These are phyloP conservation scores for Ibycter americanus DNA, from an alignment of 2,797 vertebrate species.

Conservation along the genomic window DNA sequence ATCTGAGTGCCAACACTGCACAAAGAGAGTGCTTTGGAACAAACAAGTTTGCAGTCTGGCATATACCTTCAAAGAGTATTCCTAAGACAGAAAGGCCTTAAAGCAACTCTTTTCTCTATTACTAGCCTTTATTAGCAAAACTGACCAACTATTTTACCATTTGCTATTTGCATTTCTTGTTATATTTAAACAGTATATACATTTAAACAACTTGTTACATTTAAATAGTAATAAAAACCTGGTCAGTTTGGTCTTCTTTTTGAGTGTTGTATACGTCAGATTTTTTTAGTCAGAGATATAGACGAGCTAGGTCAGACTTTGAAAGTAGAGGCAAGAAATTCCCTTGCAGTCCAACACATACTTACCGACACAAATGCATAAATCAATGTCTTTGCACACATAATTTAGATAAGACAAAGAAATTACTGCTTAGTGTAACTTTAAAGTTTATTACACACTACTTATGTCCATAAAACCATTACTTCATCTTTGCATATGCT, in stretches of 20 bases:
- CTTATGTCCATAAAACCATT: neutral
- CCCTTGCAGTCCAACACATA: neutral
- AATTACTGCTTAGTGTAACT: neutral
- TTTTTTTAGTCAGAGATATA: neutral
- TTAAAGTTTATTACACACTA: neutral
- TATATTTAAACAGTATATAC: neutral
- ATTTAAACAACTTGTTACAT: neutral
- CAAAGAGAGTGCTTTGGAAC: neutral
- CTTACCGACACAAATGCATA: neutral
- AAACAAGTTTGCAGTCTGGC: neutral
- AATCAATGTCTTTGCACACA: neutral
- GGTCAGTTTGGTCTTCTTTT: neutral
- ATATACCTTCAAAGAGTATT: neutral
- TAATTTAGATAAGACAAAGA: neutral
- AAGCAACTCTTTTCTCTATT: neutral
- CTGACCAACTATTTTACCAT: neutral
- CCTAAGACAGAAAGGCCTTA: neutral
- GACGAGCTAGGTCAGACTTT: neutral
- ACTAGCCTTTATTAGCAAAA: neutral
- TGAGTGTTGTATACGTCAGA: neutral
- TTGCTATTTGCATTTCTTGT: neutral
- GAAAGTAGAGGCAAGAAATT: neutral
- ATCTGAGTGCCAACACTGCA: neutral
- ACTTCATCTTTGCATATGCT: neutral
- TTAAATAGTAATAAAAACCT: neutral